A percentile compares a stretch with the other conserved stretches of the same genome.
These are phyloP conservation scores for Setipinna tenuifilis DNA, from an alignment of 2,797 vertebrate species.

Conservation along the genomic window DNA sequence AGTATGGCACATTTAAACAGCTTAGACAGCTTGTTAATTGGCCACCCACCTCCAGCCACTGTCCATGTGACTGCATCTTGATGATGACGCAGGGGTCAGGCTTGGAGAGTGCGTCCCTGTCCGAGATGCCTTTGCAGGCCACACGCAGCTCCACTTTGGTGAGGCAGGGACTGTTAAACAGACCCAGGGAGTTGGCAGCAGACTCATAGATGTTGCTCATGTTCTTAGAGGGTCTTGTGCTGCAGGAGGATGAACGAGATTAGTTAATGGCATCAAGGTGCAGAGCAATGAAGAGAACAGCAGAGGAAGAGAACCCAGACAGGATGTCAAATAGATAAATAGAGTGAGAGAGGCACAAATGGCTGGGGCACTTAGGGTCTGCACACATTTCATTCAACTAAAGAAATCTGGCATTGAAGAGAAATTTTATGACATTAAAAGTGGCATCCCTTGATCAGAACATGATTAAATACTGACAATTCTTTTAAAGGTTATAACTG, in stretches of 20 bases:
- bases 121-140: constrained; percentile 89
- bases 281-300: background rate
- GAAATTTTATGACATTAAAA: background rate
- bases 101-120: constrained; percentile 92
- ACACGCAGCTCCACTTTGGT: constrained; percentile 94
- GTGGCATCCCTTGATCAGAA: background rate
- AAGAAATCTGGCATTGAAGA: constrained; percentile 8
- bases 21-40: too few relatives aligned
- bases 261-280: background rate
- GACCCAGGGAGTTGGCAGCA: constrained; percentile 89
- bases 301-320: background rate
- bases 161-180: constrained; percentile 92
- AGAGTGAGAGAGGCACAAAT: constrained; percentile 1
- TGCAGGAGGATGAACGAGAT: constrained; percentile 36
- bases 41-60: constrained; percentile 91
- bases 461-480: background rate
- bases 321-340: background rate
- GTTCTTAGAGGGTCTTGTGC: constrained; percentile 64
- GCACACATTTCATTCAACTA: background rate
- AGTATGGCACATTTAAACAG: background rate
- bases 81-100: constrained; percentile 93
- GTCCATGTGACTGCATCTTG: constrained; percentile 93
- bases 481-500: background rate
- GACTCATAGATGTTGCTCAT: constrained; percentile 98
- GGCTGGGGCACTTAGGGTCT: background rate